Base-by-base conservation (phyloP, 2,888 invertebrate species). In the Tetropium fuscum region DNA sequence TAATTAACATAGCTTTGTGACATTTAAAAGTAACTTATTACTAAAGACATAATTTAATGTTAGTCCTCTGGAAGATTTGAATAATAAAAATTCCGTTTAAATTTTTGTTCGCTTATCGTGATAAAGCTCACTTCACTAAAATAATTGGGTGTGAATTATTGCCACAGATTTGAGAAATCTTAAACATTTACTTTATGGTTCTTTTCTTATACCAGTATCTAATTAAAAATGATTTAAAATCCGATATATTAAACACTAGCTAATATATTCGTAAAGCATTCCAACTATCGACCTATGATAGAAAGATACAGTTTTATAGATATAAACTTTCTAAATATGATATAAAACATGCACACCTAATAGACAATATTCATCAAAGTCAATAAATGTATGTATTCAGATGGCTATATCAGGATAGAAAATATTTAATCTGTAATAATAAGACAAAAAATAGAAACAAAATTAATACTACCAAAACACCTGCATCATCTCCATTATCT, bases 181-280 rank as follows among this genome's bases (percentile, higher is more conserved):
- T 25, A 40, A 40, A 38, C 15, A 51, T 51, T 51, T 16, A 27
- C 38, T 51, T 51, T 51, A 27, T 19, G 40, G 36, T 27, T 10
- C n/a, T n/a, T 40, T 51, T 25, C 40, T 27, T 27, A n/a, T 51
- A 38, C 27, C 38, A 51, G 40, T 51, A 51, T 18, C 51, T 40
- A 51, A 51, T 51, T 51, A 51, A 51, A 51, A 51, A 51, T 51
- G 51, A 51, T 51, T 51, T 51, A 51, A 34, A 32, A 22, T 51
- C 16, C 51, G 51, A 40, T 51, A 40, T 20, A 51, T 51, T 40
- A 18, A 40, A 40, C 8, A 8, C 15, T 34, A 10, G 27, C 27
- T 38, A 40, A 27, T 25, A 40, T 51, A 20, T 38, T 40, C 7
- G 34, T 44, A 18, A 51, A 6, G 16, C 19, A 22, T 30, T 27